These are phyloP conservation scores for Aleiodes testaceus DNA, from an alignment of 2,888 invertebrate species.

Conservation along the genomic window DNA sequence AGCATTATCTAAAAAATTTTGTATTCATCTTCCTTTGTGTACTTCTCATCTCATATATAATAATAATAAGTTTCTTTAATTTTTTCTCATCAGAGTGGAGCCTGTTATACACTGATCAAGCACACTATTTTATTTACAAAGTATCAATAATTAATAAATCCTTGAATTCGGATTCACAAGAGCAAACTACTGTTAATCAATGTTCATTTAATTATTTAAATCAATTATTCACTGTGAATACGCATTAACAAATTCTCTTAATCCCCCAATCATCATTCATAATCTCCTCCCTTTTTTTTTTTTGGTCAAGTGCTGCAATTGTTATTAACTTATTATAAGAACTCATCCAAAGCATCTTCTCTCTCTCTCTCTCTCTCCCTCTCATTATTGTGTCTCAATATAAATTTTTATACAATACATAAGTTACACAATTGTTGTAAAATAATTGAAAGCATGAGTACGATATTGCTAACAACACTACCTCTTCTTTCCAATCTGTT, in stretches of 20 bases:
- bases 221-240: conserved; percentile 20
- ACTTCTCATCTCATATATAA: conserved; percentile 15
- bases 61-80: conserved; percentile 22
- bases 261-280: too few relatives aligned
- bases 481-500: conserved; percentile 69
- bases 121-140: conserved; percentile 54
- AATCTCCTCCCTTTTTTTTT: background rate
- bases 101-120: conserved; percentile 54
- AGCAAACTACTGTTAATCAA: background rate
- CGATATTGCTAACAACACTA: conserved; percentile 68
- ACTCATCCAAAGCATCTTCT: too few relatives aligned
- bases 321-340: too few relatives aligned
- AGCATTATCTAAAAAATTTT: conserved; percentile 49
- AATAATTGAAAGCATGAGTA: conserved; percentile 48
- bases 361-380: too few relatives aligned
- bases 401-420: too few relatives aligned
- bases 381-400: too few relatives aligned
- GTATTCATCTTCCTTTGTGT: conserved; percentile 20
- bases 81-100: conserved; percentile 41
- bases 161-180: conserved; percentile 11
- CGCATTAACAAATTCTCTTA: background rate
- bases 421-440: conserved; percentile 17
- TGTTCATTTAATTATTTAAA: background rate
- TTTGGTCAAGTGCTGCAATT: background rate
- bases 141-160: conserved; percentile 26